Evolutionary conservation across 1,140 invertebrate genomes (phyloP).

Genomic region (Hydropsyche tenuis): DNA sequence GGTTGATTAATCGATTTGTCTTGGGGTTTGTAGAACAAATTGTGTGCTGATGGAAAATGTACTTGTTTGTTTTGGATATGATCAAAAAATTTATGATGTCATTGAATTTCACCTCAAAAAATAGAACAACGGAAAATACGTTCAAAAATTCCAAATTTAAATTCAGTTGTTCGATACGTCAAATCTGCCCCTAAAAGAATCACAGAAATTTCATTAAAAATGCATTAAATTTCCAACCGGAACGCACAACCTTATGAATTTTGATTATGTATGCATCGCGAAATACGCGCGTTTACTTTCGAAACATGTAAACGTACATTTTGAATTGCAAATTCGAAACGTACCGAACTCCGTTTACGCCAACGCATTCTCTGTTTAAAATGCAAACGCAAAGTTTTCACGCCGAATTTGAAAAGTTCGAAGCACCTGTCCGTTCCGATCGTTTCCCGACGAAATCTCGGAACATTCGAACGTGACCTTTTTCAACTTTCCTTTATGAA

Average conservation of each 20-base stretch:
- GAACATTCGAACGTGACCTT: too few relatives aligned
- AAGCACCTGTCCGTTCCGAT: not conserved
- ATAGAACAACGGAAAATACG: too few relatives aligned
- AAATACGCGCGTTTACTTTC: not conserved
- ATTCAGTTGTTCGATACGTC: too few relatives aligned
- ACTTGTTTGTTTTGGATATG: too few relatives aligned
- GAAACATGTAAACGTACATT: not conserved
- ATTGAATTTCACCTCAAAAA: too few relatives aligned
- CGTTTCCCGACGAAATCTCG: not conserved
- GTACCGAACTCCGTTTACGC: not conserved
- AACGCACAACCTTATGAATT: not conserved
- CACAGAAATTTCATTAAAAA: slow-evolving; percentile 23
- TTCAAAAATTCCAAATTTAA: too few relatives aligned
- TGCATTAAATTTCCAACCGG: not conserved
- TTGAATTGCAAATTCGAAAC: not conserved
- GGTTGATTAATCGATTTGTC: too few relatives aligned
- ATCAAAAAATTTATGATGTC: too few relatives aligned
- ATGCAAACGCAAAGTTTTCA: slow-evolving; percentile 6
- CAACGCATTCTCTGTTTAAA: not conserved
- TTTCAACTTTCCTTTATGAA: too few relatives aligned
- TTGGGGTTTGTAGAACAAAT: too few relatives aligned
- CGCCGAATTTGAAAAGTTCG: slow-evolving; percentile 16
- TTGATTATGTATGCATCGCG: not conserved
- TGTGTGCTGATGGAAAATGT: too few relatives aligned
- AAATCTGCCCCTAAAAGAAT: slow-evolving; percentile 1